Evolutionary conservation across 2,797 vertebrate species (phyloP).

Genomic region (Pteronotus mesoamericanus): DNA sequence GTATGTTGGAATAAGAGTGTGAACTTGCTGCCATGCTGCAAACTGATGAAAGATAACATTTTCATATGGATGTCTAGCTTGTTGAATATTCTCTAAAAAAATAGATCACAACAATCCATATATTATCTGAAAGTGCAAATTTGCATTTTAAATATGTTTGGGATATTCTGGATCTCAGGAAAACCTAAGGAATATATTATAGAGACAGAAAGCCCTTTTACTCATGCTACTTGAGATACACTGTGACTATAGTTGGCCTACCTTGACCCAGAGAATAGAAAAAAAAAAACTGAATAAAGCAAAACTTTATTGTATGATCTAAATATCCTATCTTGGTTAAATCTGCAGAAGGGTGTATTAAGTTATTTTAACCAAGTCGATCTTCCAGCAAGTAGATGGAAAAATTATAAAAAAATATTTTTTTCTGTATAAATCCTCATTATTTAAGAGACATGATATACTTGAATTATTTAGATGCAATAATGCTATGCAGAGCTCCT

Average conservation of each 20-base stretch:
- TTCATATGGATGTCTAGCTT: conserved; percentile 1
- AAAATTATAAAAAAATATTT: not conserved
- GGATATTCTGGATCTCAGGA: not conserved
- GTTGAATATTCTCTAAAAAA: conserved; percentile 8
- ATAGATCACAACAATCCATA: conserved; percentile 32
- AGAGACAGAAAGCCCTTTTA: not conserved
- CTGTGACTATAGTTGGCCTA: not conserved
- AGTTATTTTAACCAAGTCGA: not conserved
- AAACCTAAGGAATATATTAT: not conserved
- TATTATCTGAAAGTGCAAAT: conserved; percentile 13
- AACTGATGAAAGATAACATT: not conserved
- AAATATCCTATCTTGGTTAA: not conserved
- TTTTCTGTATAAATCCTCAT: not conserved
- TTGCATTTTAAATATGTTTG: conserved; percentile 46
- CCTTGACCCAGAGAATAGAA: not conserved
- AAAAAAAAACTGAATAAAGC: not conserved
- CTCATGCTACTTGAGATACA: not conserved
- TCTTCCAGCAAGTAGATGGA: not conserved
- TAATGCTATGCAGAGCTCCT: not conserved
- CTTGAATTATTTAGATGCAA: not conserved
- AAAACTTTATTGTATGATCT: not conserved
- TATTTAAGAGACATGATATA: not conserved
- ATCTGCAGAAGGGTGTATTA: not conserved
- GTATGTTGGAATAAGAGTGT: not conserved
- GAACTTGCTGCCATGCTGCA: not conserved